A percentile compares a stretch with the other conserved stretches of the same genome.
phyloP scores from a whole-genome alignment of 1,140 invertebrate species.

The Papilio helenus region DNA sequence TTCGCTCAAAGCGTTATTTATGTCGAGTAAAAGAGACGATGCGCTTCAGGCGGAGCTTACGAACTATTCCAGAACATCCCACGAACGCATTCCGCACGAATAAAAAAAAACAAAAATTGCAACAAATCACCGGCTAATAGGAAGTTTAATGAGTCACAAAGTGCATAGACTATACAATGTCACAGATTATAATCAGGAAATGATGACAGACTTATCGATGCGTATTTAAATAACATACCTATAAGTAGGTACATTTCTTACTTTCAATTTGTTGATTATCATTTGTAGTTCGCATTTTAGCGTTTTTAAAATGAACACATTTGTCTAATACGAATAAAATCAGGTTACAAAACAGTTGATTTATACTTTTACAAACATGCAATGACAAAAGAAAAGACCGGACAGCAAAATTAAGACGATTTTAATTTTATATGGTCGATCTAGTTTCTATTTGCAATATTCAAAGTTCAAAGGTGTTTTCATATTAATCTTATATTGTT shows the following conservation, averaged over 20 bases:
- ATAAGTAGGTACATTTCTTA: not conserved
- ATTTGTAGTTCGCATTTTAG: not conserved
- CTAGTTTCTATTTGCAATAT: too few relatives aligned
- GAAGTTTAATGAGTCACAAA: slow-evolving; percentile 52
- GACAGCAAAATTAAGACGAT: too few relatives aligned
- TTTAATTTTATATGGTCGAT: too few relatives aligned
- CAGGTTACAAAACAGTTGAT: too few relatives aligned
- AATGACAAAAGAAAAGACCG: too few relatives aligned
- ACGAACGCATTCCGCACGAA: slow-evolving; percentile 41
- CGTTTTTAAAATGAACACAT: not conserved
- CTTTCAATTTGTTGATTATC: not conserved
- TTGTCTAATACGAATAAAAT: not conserved
- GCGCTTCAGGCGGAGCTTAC: slow-evolving; percentile 56
- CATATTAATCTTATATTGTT: too few relatives aligned
- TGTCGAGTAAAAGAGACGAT: slow-evolving; percentile 38
- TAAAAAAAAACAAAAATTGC: slow-evolving; percentile 47
- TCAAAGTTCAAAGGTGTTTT: too few relatives aligned
- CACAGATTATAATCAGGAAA: slow-evolving; percentile 32
- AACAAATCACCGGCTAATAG: slow-evolving; percentile 56
- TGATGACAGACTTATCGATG: not conserved
- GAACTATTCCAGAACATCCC: slow-evolving; percentile 50
- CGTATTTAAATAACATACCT: not conserved
- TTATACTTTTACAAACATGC: too few relatives aligned
- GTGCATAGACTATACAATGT: slow-evolving; percentile 34
- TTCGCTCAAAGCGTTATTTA: slow-evolving; percentile 4